Evolutionary conservation across 1,140 invertebrate species (phyloP).

Genomic region (Drosophila neocordata): DNA sequence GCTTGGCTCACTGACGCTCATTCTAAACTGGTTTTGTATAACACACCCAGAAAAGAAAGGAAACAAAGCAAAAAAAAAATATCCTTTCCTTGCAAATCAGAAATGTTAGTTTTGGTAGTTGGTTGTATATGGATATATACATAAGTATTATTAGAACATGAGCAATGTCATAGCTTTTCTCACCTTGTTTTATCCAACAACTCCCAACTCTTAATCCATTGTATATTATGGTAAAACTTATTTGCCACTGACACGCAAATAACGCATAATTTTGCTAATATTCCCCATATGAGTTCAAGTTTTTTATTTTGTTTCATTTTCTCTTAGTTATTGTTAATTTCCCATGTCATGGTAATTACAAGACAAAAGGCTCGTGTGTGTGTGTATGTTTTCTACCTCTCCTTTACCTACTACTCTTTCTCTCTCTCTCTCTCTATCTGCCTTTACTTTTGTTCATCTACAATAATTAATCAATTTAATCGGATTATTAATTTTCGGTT

Average conservation of each 20-base stretch:
- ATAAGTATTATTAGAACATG: conserved; percentile 64
- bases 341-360: conserved; percentile 27
- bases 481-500: conserved; percentile 54
- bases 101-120: conserved; percentile 32
- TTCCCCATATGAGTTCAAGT: conserved; percentile 39
- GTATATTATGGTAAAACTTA: conserved; percentile 28
- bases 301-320: conserved; percentile 5
- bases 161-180: conserved; percentile 59
- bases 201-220: not conserved
- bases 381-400: conserved; percentile 14
- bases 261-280: conserved; percentile 63
- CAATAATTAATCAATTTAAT: conserved; percentile 70
- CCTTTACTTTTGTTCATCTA: conserved; percentile 25
- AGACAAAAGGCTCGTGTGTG: conserved; percentile 51
- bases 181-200: conserved; percentile 30
- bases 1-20: conserved; percentile 47
- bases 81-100: conserved; percentile 48
- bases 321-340: conserved; percentile 32
- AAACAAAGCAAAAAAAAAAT: not conserved
- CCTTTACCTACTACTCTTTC: not conserved
- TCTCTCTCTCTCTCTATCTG: conserved; percentile 16
- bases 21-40: not conserved
- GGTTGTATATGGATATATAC: conserved; percentile 47
- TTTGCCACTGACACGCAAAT: conserved; percentile 49
- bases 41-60: conserved; percentile 52